Percentiles rank a stretch among this genome's conserved stretches.
Conservation (phyloP, 2,113 vertebrate species). For the Aldabrachelys gigantea region DNA sequence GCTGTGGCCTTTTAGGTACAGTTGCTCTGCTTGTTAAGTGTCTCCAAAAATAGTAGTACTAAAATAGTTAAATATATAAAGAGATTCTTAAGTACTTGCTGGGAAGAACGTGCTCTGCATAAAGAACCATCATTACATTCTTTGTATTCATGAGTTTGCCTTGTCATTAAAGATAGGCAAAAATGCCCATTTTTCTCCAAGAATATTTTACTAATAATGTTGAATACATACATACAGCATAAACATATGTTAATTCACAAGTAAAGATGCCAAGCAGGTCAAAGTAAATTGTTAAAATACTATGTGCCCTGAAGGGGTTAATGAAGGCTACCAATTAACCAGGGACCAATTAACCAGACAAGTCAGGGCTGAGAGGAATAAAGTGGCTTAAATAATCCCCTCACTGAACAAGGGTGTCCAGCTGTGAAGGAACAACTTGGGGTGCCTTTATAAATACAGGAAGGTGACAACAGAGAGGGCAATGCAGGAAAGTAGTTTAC, state of each 20-base stretch:
- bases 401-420: not conserved
- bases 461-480: too few species aligned
- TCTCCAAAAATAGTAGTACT: conserved; percentile 31
- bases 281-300: not conserved
- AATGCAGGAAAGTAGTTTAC: not conserved
- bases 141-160: not conserved
- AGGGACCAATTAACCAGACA: not conserved
- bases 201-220: conserved; percentile 18
- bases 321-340: not conserved
- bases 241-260: not conserved
- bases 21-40: conserved; percentile 12
- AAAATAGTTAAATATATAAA: conserved; percentile 41
- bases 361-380: not conserved
- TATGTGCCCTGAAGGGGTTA: not conserved
- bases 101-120: not conserved
- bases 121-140: not conserved
- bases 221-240: not conserved
- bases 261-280: not conserved
- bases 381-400: not conserved
- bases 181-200: not conserved
- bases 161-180: conserved; percentile 19
- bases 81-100: conserved; percentile 10
- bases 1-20: conserved; percentile 1
- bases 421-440: not conserved
- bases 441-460: not conserved